A percentile compares a stretch with the other conserved stretches of the same genome.
These are phyloP conservation scores for Platyrinchus mystaceus DNA, from an alignment of 2,797 vertebrate genomes.

Conservation along the genomic window DNA sequence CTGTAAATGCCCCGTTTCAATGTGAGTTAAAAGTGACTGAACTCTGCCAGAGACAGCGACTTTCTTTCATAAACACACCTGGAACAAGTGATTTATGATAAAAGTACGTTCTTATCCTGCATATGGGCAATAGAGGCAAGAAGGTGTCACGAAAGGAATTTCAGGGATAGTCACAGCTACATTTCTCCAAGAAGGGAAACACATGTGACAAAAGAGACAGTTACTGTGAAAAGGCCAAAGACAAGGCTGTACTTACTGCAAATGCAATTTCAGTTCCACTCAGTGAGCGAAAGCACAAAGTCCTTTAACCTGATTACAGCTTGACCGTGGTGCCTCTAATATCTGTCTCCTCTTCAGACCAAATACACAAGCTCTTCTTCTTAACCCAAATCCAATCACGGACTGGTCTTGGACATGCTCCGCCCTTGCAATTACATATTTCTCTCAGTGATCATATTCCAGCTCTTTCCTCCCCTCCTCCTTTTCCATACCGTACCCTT, in stretches of 20 bases:
- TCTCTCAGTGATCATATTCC: not conserved
- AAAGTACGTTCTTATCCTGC: not conserved
- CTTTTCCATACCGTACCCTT: not conserved
- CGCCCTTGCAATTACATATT: slow-evolving; percentile 35
- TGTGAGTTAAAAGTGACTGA: not conserved
- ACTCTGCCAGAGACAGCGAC: not conserved
- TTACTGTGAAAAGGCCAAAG: not conserved
- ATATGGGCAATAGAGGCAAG: not conserved
- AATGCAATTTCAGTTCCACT: not conserved
- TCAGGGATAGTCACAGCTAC: not conserved
- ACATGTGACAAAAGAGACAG: not conserved
- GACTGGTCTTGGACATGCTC: slow-evolving; percentile 11
- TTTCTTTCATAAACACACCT: not conserved
- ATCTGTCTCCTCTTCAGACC: not conserved
- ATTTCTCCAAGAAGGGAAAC: not conserved
- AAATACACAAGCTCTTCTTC: slow-evolving; percentile 23
- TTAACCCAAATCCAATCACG: slow-evolving; percentile 52
- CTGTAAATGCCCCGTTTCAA: not conserved
- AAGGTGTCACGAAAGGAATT: not conserved
- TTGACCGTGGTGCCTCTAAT: not conserved
- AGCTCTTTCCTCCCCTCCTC: slow-evolving; percentile 2
- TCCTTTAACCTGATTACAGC: slow-evolving; percentile 24
- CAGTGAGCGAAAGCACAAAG: not conserved
- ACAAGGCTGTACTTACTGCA: slow-evolving; percentile 40
- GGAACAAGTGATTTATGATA: not conserved